Conservation (phyloP, 2,113 vertebrate species). For the Osmerus mordax region DNA sequence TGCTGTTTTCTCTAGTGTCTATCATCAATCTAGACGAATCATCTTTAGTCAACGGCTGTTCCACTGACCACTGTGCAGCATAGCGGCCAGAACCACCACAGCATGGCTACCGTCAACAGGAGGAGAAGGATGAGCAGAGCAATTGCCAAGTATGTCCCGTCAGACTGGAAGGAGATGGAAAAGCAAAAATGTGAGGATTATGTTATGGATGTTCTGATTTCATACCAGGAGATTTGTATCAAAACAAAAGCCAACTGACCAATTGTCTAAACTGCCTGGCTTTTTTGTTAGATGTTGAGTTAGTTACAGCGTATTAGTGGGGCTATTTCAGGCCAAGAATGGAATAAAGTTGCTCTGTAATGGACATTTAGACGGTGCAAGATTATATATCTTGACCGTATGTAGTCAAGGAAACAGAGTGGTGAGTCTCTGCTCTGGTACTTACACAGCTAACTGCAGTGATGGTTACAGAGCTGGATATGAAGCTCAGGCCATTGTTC, state of each 20-base stretch:
- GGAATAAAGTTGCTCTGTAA: background rate
- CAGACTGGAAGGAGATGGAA: constrained; percentile 73
- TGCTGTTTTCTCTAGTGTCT: too few relatives aligned
- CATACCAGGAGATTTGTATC: too few relatives aligned
- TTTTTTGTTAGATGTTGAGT: background rate
- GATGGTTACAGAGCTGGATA: constrained; percentile 96
- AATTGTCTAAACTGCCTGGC: too few relatives aligned
- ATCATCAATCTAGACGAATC: too few relatives aligned
- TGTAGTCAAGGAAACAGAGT: too few relatives aligned
- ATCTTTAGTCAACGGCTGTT: background rate
- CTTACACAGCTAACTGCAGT: constrained; percentile 90
- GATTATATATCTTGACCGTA: too few relatives aligned
- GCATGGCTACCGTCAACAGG: constrained; percentile 80
- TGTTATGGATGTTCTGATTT: too few relatives aligned
- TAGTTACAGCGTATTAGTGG: background rate
- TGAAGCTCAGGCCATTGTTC: constrained; percentile 97
- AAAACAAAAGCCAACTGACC: too few relatives aligned
- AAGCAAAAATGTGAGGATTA: background rate
- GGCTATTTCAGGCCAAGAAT: background rate
- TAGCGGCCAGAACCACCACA: constrained; percentile 99
- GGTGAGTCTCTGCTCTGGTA: constrained; percentile 19
- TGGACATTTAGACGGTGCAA: too few relatives aligned
- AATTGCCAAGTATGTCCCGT: constrained; percentile 90
- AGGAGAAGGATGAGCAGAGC: constrained; percentile 90
- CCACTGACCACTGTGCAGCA: constrained; percentile 95